Evolutionary conservation across 2,797 vertebrate genomes (phyloP).

Genomic region (Gadopsis marmoratus): DNA sequence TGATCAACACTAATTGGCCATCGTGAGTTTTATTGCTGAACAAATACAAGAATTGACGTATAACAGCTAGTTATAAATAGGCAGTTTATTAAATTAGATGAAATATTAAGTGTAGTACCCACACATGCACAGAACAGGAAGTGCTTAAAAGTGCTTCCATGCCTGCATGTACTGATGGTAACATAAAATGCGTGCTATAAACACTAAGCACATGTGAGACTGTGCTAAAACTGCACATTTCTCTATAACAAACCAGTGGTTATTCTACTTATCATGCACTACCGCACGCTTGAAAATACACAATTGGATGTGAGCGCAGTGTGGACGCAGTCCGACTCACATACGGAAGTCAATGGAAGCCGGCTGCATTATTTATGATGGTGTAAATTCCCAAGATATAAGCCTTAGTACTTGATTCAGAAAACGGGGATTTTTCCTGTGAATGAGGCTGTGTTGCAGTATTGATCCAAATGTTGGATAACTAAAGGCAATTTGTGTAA

Average conservation of each 20-base stretch:
- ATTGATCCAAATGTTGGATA: slow-evolving; percentile 63
- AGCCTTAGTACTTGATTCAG: slow-evolving; percentile 17
- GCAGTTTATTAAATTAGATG: slow-evolving; percentile 4
- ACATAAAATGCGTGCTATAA: slow-evolving; percentile 47
- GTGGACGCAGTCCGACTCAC: slow-evolving; percentile 14
- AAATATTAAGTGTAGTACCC: slow-evolving; percentile 50
- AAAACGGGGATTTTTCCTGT: slow-evolving; percentile 42
- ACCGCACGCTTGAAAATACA: slow-evolving; percentile 16
- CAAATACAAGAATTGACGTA: not conserved
- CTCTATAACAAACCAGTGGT: slow-evolving; percentile 4
- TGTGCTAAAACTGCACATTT: not conserved
- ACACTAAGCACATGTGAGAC: not conserved
- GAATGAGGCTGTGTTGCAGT: slow-evolving; percentile 34
- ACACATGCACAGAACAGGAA: slow-evolving; percentile 36
- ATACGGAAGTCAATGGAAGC: slow-evolving; percentile 3
- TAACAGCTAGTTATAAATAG: not conserved
- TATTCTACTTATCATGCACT: slow-evolving; percentile 5
- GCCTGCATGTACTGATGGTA: slow-evolving; percentile 54
- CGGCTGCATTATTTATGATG: slow-evolving; percentile 51
- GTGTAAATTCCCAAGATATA: slow-evolving; percentile 34
- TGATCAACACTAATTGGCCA: not conserved
- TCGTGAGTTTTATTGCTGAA: not conserved
- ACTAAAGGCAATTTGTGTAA: slow-evolving; percentile 64
- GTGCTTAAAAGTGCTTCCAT: slow-evolving; percentile 28
- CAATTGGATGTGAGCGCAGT: slow-evolving; percentile 9